Conservation (phyloP, 2,888 invertebrate species). For the Podotricha telesiphe region DNA sequence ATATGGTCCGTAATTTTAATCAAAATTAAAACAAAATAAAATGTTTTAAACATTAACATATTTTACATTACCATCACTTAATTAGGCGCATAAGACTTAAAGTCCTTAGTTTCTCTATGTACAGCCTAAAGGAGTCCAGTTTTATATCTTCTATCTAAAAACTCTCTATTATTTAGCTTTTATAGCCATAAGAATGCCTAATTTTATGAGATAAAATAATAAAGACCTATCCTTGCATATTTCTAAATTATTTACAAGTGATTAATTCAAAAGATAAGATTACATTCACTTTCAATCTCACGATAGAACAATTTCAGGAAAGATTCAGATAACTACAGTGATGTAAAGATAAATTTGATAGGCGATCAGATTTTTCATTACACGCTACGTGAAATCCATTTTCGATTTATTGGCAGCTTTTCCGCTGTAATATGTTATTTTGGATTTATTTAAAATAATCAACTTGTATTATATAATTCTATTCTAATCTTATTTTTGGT, state of each 20-base stretch:
- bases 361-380: constrained; percentile 58
- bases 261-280: background rate
- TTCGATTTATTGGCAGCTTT: constrained; percentile 39
- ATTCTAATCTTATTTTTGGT: background rate
- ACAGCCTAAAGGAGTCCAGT: too few relatives aligned
- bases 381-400: constrained; percentile 44
- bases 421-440: constrained; percentile 34
- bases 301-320: constrained; percentile 63
- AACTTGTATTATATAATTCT: background rate
- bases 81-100: too few relatives aligned
- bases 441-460: constrained; percentile 1
- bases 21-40: too few relatives aligned
- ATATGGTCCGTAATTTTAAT: too few relatives aligned
- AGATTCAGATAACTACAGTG: constrained; percentile 51
- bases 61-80: too few relatives aligned
- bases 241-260: background rate
- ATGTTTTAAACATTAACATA: too few relatives aligned
- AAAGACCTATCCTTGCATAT: background rate
- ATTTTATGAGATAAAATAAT: background rate
- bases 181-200: background rate
- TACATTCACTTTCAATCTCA: constrained; percentile 21
- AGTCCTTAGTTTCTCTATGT: too few relatives aligned
- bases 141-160: too few relatives aligned
- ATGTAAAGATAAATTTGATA: constrained; percentile 59
- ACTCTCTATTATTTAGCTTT: too few relatives aligned